Evolutionary conservation across 2,113 vertebrate species (phyloP).

Genomic region (Microtus richardsoni): DNA sequence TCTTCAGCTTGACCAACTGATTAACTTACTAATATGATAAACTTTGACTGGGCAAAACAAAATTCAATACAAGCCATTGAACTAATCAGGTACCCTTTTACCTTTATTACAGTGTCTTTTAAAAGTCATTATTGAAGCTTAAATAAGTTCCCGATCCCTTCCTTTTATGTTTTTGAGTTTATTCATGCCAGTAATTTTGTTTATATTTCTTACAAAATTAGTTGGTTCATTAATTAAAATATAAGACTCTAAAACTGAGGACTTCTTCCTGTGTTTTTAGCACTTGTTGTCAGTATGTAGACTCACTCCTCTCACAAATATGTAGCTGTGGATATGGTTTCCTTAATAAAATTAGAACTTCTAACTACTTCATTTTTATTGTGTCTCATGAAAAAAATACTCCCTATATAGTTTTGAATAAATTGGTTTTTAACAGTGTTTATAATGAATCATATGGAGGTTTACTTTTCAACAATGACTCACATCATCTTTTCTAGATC

Average conservation of each 20-base stretch:
- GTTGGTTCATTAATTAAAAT: neutral
- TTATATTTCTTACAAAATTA: neutral
- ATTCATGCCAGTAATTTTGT: neutral
- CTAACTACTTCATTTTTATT: neutral
- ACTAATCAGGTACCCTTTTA: neutral
- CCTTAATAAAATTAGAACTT: neutral
- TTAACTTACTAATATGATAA: neutral
- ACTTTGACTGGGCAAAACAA: neutral
- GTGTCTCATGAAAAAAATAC: neutral
- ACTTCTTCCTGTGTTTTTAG: neutral
- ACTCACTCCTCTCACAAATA: neutral
- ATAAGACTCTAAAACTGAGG: neutral
- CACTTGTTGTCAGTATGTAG: neutral
- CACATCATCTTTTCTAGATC: neutral
- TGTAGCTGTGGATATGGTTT: neutral
- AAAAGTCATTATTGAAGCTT: neutral
- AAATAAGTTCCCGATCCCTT: neutral
- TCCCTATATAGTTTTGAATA: neutral
- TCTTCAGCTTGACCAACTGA: neutral
- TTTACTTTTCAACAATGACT: neutral
- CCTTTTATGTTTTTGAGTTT: neutral
- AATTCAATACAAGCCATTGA: neutral
- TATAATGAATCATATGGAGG: neutral
- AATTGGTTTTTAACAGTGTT: neutral
- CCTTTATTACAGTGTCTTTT: accelerated